phyloP scores from a whole-genome alignment of 2,888 invertebrate genomes.

The Hedya salicella region DNA sequence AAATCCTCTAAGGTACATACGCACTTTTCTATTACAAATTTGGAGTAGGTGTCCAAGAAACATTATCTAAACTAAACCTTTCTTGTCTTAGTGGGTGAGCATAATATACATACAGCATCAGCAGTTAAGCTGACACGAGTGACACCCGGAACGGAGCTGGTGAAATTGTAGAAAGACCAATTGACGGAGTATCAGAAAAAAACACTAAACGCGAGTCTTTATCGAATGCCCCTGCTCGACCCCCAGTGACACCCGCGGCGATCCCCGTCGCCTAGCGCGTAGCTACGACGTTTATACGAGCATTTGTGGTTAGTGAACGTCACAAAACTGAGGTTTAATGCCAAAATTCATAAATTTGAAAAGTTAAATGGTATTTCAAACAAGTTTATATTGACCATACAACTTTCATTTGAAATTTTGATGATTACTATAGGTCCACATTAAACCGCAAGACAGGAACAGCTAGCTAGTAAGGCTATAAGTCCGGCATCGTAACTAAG shows the following conservation, averaged over 20 bases:
- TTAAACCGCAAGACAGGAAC: conserved; percentile 19
- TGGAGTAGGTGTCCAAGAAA: no score
- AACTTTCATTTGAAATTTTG: conserved; percentile 18
- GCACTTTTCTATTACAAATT: no score
- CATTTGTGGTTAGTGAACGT: no score
- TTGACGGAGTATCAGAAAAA: background rate
- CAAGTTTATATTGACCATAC: no score
- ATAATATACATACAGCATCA: background rate
- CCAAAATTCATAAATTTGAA: no score
- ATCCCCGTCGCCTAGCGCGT: background rate
- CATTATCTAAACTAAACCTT: no score
- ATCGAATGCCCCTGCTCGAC: background rate
- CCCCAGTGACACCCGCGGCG: background rate
- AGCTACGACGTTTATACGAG: no score
- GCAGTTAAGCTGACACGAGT: background rate
- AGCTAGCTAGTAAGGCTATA: conserved; percentile 39
- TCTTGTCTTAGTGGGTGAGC: background rate
- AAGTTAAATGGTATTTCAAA: no score
- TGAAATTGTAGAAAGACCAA: background rate
- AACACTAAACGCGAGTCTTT: conserved; percentile 15
- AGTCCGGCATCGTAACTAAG: conserved; percentile 26
- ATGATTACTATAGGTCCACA: conserved; percentile 5
- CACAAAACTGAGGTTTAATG: no score
- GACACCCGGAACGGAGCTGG: background rate
- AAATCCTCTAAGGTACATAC: no score